Evolutionary conservation across 2,113 vertebrate species (phyloP).

Genomic region (Phodopus roborovskii): DNA sequence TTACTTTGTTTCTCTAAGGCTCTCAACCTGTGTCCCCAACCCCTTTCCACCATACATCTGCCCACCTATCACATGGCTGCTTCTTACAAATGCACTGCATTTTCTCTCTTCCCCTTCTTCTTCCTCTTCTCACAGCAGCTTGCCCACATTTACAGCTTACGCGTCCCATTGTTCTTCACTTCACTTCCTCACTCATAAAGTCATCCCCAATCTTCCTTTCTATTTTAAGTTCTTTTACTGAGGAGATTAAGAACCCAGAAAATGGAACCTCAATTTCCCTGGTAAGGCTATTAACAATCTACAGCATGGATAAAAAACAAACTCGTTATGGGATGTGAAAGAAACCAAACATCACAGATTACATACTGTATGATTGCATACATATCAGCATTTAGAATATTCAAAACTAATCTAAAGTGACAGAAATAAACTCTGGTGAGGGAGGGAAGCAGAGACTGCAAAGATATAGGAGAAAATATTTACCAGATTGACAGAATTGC

Average conservation of each 20-base stretch:
- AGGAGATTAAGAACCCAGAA: neutral
- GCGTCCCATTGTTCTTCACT: neutral
- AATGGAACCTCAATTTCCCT: neutral
- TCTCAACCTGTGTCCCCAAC: neutral
- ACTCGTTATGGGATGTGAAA: neutral
- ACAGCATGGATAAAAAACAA: neutral
- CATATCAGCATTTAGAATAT: neutral
- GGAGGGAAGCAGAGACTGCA: neutral
- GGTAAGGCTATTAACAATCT: neutral
- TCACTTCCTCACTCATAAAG: neutral
- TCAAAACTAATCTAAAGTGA: neutral
- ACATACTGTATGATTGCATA: too few species aligned
- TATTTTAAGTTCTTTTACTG: neutral
- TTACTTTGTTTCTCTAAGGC: neutral
- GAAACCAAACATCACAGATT: neutral
- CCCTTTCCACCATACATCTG: neutral
- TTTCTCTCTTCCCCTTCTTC: neutral
- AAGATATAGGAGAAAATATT: neutral
- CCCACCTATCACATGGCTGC: neutral
- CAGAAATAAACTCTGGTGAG: neutral
- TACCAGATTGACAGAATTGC: neutral
- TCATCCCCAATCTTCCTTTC: neutral
- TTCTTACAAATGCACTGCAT: neutral
- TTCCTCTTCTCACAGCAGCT: neutral
- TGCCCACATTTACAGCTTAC: neutral